A percentile compares a stretch with the other conserved stretches of the same genome.
phyloP scores from a whole-genome alignment of 2,113 vertebrate genomes.

The Psettodes erumei region DNA sequence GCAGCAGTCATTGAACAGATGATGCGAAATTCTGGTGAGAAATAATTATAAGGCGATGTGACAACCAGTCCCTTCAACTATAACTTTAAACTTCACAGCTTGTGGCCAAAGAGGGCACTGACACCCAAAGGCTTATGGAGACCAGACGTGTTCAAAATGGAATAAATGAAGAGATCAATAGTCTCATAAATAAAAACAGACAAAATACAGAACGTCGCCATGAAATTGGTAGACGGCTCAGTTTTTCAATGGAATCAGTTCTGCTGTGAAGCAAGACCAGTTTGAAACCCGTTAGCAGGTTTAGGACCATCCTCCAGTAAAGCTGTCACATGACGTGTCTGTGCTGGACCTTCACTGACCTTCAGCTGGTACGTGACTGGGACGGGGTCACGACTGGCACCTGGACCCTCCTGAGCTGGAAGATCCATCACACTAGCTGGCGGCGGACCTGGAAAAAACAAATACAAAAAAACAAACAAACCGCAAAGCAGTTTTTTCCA shows the following conservation, averaged over 20 bases:
- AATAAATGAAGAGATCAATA: too few species aligned
- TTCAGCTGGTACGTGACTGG: constrained; percentile 88
- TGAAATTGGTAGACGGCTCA: too few species aligned
- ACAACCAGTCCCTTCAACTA: background rate
- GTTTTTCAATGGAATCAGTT: too few species aligned
- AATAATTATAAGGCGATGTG: background rate
- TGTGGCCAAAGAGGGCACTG: too few species aligned
- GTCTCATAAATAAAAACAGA: too few species aligned
- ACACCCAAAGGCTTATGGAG: too few species aligned
- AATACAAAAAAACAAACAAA: background rate
- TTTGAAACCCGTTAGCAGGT: background rate
- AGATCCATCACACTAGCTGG: constrained; percentile 87
- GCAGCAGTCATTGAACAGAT: background rate
- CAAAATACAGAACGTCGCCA: too few species aligned
- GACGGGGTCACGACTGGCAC: constrained; percentile 71
- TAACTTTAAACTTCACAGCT: background rate
- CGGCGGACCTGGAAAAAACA: constrained; percentile 82
- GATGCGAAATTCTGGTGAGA: background rate
- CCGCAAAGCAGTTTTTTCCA: background rate
- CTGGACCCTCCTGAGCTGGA: constrained; percentile 80
- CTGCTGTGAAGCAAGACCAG: too few species aligned
- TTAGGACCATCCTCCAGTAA: background rate
- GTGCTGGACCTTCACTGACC: constrained; percentile 72
- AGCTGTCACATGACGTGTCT: too few species aligned
- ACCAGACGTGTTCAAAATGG: too few species aligned